phyloP scores from a whole-genome alignment of 1,140 invertebrate species.

The Akabosia matsudoensis region DNA sequence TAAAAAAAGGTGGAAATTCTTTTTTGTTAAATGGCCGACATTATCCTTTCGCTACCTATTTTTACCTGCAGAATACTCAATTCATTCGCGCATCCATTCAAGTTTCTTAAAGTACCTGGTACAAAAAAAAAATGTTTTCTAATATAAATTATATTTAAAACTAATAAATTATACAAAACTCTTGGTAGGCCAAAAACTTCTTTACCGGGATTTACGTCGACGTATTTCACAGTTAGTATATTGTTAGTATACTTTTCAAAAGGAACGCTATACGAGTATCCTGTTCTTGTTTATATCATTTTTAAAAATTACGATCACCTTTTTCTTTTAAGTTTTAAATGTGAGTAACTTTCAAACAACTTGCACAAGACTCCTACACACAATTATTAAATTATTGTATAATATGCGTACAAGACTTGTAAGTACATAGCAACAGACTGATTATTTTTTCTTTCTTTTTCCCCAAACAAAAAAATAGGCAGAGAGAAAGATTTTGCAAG shows the following conservation, averaged over 20 bases:
- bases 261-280: neutral
- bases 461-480: neutral
- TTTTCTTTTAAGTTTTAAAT: neutral
- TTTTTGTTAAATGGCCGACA: neutral
- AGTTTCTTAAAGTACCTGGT: too few relatives aligned
- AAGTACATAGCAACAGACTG: neutral
- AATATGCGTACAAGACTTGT: neutral
- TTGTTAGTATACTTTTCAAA: neutral
- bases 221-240: neutral
- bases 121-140: neutral
- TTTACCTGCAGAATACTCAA: too few relatives aligned
- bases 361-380: neutral
- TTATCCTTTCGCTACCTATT: too few relatives aligned
- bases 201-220: too few relatives aligned
- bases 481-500: neutral
- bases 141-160: neutral
- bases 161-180: too few relatives aligned
- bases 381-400: neutral
- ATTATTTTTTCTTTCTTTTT: too few relatives aligned
- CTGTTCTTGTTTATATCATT: too few relatives aligned
- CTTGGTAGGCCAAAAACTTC: too few relatives aligned
- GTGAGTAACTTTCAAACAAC: neutral
- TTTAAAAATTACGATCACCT: slow-evolving; percentile 10
- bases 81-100: too few relatives aligned
- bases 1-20: neutral